A percentile compares a stretch with the other conserved stretches of the same genome.
Conservation (phyloP, 2,888 invertebrate species). For the Icerya purchasi region DNA sequence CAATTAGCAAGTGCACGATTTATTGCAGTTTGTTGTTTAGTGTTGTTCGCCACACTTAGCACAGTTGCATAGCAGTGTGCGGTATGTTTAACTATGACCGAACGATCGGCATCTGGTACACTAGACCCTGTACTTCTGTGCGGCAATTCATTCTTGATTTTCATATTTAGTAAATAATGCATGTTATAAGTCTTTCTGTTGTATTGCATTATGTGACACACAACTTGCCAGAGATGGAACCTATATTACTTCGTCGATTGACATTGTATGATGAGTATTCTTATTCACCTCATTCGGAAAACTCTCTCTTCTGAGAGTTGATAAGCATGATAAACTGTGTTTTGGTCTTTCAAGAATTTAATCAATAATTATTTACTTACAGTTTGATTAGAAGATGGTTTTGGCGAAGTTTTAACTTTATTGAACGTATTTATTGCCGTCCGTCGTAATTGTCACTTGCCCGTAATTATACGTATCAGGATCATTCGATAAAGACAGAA, state of each 20-base stretch:
- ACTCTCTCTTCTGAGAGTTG: background rate
- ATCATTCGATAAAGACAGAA: too few species aligned
- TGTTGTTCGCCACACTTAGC: conserved; percentile 18
- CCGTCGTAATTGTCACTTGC: too few species aligned
- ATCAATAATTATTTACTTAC: background rate
- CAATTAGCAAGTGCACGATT: conserved; percentile 1
- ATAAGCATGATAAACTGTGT: background rate
- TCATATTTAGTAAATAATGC: conserved; percentile 14
- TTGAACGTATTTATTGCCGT: background rate
- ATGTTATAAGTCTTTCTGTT: conserved; percentile 17
- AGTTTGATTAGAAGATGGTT: background rate
- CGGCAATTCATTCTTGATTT: conserved; percentile 25
- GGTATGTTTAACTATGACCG: conserved; percentile 28
- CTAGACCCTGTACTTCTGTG: conserved; percentile 22
- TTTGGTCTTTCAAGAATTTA: background rate
- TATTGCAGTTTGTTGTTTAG: conserved; percentile 10
- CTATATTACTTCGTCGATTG: background rate
- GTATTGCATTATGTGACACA: too few species aligned
- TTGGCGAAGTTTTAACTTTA: background rate
- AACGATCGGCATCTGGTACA: conserved; percentile 28
- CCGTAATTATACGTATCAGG: too few species aligned
- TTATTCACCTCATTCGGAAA: background rate
- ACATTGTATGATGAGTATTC: background rate
- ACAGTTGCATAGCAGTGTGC: conserved; percentile 23
- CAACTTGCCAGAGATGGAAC: background rate